Evolutionary conservation across 2,888 invertebrate species (phyloP).

Genomic region (Eurytoma californica): DNA sequence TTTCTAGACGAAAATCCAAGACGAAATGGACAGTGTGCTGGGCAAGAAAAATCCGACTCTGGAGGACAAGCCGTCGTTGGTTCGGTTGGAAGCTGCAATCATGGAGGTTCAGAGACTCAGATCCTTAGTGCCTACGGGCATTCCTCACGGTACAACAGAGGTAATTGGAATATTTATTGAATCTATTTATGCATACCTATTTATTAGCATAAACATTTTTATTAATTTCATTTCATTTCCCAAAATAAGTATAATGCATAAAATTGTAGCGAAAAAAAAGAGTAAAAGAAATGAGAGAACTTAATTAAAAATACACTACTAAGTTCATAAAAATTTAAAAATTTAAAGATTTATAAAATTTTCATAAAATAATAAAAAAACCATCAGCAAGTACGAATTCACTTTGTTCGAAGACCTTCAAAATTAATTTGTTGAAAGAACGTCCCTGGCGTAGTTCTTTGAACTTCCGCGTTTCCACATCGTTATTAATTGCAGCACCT

Average conservation of each 20-base stretch:
- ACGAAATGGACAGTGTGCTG: slow-evolving; percentile 76
- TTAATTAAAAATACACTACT: too few relatives aligned
- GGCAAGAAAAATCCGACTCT: slow-evolving; percentile 74
- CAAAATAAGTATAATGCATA: too few relatives aligned
- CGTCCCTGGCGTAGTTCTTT: slow-evolving; percentile 4
- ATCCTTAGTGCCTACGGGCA: slow-evolving; percentile 88
- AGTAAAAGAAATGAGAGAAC: too few relatives aligned
- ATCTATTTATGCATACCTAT: background rate
- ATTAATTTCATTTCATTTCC: background rate
- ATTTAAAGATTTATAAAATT: too few relatives aligned
- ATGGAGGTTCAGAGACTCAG: slow-evolving; percentile 87
- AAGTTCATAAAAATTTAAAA: too few relatives aligned
- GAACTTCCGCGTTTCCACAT: slow-evolving; percentile 21
- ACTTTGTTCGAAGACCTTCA: background rate
- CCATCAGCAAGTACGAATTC: too few relatives aligned
- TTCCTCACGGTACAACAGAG: slow-evolving; percentile 86
- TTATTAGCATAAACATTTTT: too few relatives aligned
- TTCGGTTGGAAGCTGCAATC: slow-evolving; percentile 84
- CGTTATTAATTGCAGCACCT: background rate
- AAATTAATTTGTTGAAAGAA: background rate
- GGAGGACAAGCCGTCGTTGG: slow-evolving; percentile 77
- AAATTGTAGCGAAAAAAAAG: too few relatives aligned
- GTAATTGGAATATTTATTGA: slow-evolving; percentile 65
- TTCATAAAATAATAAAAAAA: too few relatives aligned
- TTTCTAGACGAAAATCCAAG: slow-evolving; percentile 76